Conservation (phyloP, 2,797 vertebrate species). For the Notamacropus eugenii region DNA sequence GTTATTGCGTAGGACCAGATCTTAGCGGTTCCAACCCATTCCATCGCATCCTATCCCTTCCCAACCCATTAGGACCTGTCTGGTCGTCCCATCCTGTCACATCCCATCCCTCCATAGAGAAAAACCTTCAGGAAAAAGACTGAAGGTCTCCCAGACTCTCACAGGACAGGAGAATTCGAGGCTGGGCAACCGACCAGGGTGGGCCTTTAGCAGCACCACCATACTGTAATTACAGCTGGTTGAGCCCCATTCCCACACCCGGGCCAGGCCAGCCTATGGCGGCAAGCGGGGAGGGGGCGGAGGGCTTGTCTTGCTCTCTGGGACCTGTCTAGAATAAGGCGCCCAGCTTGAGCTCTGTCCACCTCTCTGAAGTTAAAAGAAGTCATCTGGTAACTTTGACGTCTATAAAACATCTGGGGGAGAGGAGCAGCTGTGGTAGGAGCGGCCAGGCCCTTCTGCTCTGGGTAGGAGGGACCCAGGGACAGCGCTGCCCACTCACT, state of each 20-base stretch:
- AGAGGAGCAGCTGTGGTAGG: too few species aligned
- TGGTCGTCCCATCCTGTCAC: too few species aligned
- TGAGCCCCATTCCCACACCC: neutral
- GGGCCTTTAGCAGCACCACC: neutral
- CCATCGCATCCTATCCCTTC: neutral
- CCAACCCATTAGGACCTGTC: neutral
- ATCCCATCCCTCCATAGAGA: neutral
- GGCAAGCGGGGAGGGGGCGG: neutral
- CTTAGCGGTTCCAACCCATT: neutral
- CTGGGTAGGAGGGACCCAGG: too few species aligned
- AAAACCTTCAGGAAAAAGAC: neutral
- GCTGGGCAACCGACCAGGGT: neutral
- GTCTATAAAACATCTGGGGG: neutral
- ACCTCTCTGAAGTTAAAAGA: neutral
- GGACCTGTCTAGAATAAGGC: neutral
- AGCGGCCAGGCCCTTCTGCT: neutral
- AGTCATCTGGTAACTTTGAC: neutral
- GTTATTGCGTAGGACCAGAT: fast-evolving
- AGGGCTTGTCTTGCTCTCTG: neutral
- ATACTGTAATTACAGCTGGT: neutral
- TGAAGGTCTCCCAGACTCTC: neutral
- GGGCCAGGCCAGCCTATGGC: neutral
- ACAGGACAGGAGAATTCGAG: neutral
- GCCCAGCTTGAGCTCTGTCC: too few species aligned
- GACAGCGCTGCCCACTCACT: too few species aligned